Evolutionary conservation across 2,113 vertebrate genomes (phyloP), one percentile per base, ranked within the genome.

Genomic region (Leptodactylus fuscus): DNA sequence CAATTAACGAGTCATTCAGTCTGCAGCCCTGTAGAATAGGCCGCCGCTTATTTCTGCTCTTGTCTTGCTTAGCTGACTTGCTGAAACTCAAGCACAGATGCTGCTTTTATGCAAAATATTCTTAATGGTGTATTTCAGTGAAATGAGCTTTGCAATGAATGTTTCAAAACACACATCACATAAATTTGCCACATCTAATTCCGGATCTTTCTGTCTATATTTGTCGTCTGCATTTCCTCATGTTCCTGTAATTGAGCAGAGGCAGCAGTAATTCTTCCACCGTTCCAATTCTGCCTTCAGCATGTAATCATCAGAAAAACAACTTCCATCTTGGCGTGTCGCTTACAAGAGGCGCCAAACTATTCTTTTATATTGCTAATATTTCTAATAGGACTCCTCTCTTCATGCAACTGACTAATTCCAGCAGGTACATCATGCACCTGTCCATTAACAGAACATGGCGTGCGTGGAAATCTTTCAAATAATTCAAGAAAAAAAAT

Each of bases 141-240:
- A 74, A 74, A 73, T 55, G 69, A 74, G 67, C 49, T 71, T 73
- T 83, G 81, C 69, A 53, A 73, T 83, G n/a, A 83, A 41, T 74
- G 81, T 83, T 83, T 83, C 69, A 74, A 83, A 82, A 82, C 67
- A 73, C 49, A 73, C 67, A 71, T 82, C 81, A 74, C 81, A 83
- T 83, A 83, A 53, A 83, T 83, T 73, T 73, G 67, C 65, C 81
- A 83, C 69, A 83, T 83, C 81, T 83, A 83, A 71, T 83, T 74
- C 48, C 46, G 15, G 81, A 53, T 69, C 81, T 62, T 18, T 69
- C 79, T 36, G 49, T 83, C 81, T 83, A 83, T 83, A 55, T 70
- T 55, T n/a, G 48, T 82, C 46, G 49, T 24, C 60, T 83, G 81
- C 81, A 74, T 74, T 73, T 73, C 22, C 81, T 73, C 49, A 18